phyloP scores from a whole-genome alignment of 2,888 invertebrate genomes.

The Saturnia japonica region DNA sequence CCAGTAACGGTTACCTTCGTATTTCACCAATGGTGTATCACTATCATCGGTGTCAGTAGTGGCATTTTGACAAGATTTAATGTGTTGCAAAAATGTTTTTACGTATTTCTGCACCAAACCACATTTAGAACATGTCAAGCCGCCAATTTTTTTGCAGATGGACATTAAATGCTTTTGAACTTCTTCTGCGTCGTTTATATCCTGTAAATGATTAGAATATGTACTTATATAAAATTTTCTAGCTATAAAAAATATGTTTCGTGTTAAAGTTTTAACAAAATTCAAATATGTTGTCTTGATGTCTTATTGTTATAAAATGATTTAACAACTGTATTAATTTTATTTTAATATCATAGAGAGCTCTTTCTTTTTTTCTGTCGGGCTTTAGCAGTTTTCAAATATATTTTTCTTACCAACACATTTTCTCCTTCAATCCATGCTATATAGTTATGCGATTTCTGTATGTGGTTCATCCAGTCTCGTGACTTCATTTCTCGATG shows the following conservation, averaged over 20 bases:
- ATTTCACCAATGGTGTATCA: background rate
- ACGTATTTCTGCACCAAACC: slow-evolving; percentile 30
- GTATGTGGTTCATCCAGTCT: slow-evolving; percentile 79
- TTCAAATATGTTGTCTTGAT: no score
- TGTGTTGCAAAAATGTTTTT: slow-evolving; percentile 28
- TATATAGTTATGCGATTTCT: slow-evolving; percentile 78
- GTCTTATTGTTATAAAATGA: no score
- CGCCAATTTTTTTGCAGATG: slow-evolving; percentile 34
- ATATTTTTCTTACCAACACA: slow-evolving; percentile 69
- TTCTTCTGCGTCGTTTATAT: slow-evolving; percentile 28
- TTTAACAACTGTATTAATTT: no score
- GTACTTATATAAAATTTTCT: no score
- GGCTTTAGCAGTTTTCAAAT: background rate
- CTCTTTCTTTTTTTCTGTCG: background rate
- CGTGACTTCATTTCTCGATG: slow-evolving; percentile 39
- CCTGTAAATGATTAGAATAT: slow-evolving; percentile 15
- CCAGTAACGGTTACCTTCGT: background rate
- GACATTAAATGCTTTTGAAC: slow-evolving; percentile 34
- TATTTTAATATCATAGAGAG: no score
- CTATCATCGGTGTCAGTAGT: background rate
- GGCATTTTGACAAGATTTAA: slow-evolving; percentile 23
- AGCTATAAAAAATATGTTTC: no score
- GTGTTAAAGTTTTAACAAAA: no score
- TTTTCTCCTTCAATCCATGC: slow-evolving; percentile 79
- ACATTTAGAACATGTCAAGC: slow-evolving; percentile 43